phyloP scores from a whole-genome alignment of 2,888 invertebrate species.

The Biston betularia region DNA sequence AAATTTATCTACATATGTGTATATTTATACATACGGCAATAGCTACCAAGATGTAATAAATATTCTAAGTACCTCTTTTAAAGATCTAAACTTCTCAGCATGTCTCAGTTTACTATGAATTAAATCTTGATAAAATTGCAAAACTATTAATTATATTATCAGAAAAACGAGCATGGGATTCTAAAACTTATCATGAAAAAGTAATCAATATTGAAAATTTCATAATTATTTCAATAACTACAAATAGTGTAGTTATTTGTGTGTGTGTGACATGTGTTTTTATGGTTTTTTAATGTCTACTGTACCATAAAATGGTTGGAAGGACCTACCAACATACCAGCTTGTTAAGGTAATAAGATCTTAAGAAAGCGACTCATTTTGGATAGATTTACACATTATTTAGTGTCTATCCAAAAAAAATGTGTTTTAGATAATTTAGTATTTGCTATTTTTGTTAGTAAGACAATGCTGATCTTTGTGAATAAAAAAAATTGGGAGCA shows the following conservation, averaged over 20 bases:
- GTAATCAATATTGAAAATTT: slow-evolving; percentile 1
- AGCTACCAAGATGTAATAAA: neutral
- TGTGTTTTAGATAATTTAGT: neutral
- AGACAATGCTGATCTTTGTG: neutral
- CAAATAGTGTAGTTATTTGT: slow-evolving; percentile 74
- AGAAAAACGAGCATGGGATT: slow-evolving; percentile 8
- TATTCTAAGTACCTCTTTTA: slow-evolving; percentile 15
- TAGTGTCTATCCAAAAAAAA: neutral
- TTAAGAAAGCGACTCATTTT: slow-evolving; percentile 68
- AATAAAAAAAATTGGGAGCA: neutral
- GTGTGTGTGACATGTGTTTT: slow-evolving; percentile 84
- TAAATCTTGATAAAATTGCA: neutral
- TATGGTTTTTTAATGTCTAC: slow-evolving; percentile 84
- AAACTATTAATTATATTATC: neutral
- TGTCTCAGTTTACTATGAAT: slow-evolving; percentile 17
- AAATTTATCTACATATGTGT: no score
- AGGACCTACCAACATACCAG: slow-evolving; percentile 89
- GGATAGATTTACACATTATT: slow-evolving; percentile 79
- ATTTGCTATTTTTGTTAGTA: neutral
- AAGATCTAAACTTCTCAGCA: slow-evolving; percentile 23
- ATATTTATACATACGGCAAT: no score
- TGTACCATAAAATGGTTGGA: slow-evolving; percentile 84
- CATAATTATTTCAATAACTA: slow-evolving; percentile 17
- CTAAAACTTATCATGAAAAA: neutral
- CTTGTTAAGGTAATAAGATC: slow-evolving; percentile 87